These are phyloP conservation scores for Anguilla pacifica DNA, from an alignment of 2,797 vertebrate genomes.

Conservation along the genomic window DNA sequence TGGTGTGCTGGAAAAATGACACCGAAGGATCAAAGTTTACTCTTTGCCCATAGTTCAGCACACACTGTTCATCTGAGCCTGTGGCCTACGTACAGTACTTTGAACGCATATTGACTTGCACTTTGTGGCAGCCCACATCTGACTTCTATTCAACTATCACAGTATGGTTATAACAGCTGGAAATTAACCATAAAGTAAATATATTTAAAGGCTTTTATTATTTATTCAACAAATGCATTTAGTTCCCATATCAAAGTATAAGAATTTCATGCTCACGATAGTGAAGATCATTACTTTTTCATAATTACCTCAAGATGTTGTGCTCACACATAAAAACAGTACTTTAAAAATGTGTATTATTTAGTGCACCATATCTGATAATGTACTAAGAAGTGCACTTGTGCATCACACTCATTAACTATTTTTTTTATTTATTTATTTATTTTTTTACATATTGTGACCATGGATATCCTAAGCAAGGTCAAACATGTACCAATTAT, in stretches of 20 bases:
- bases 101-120: conserved; percentile 10
- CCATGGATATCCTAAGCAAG: neutral
- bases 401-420: neutral
- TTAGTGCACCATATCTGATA: neutral
- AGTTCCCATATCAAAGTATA: neutral
- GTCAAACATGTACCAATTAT: neutral
- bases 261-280: neutral
- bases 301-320: neutral
- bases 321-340: neutral
- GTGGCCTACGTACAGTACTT: neutral
- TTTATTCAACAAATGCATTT: neutral
- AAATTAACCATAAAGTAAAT: conserved; percentile 6
- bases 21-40: conserved; percentile 5
- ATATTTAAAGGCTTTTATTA: neutral
- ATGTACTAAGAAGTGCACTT: neutral
- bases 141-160: neutral
- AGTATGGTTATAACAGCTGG: neutral
- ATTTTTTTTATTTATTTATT: neutral
- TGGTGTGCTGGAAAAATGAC: neutral
- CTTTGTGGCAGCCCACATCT: neutral
- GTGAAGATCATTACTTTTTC: neutral
- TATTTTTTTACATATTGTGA: neutral
- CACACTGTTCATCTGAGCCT: neutral
- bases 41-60: neutral
- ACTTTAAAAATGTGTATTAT: neutral